phyloP scores from a whole-genome alignment of 2,113 vertebrate species.

The Neodontobutis hainanensis region DNA sequence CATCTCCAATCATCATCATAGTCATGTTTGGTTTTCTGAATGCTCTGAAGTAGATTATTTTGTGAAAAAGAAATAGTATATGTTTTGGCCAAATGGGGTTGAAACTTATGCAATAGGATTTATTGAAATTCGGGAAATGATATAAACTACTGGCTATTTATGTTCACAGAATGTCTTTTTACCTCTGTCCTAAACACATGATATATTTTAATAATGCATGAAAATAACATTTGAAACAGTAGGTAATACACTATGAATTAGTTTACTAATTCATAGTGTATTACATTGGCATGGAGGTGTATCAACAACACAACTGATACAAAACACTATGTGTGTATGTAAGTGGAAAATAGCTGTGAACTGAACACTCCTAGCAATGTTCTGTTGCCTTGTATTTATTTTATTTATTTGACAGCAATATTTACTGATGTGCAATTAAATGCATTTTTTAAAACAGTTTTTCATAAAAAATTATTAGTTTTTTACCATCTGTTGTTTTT shows the following conservation, averaged over 20 bases:
- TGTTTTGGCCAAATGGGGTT: conserved; percentile 12
- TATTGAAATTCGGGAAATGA: conserved; percentile 41
- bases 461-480: background rate
- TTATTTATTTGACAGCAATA: conserved; percentile 50
- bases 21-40: conserved; percentile 29
- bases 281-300: conserved; percentile 57
- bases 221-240: conserved; percentile 48
- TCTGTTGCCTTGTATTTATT: conserved; percentile 40
- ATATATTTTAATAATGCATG: conserved; percentile 70
- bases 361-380: conserved; percentile 31
- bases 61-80: background rate
- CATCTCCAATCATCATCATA: conserved; percentile 28
- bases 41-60: conserved; percentile 6
- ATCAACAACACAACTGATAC: conserved; percentile 12
- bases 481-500: background rate
- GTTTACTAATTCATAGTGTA: conserved; percentile 40
- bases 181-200: conserved; percentile 41
- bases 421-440: conserved; percentile 34
- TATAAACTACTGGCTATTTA: conserved; percentile 36
- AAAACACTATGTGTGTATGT: background rate
- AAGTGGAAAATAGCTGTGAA: conserved; percentile 11
- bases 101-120: conserved; percentile 14
- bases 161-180: conserved; percentile 46
- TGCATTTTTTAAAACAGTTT: background rate
- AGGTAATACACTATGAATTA: conserved; percentile 39